Conservation (phyloP, 2,797 vertebrate genomes). For the Cottoperca gobio region DNA sequence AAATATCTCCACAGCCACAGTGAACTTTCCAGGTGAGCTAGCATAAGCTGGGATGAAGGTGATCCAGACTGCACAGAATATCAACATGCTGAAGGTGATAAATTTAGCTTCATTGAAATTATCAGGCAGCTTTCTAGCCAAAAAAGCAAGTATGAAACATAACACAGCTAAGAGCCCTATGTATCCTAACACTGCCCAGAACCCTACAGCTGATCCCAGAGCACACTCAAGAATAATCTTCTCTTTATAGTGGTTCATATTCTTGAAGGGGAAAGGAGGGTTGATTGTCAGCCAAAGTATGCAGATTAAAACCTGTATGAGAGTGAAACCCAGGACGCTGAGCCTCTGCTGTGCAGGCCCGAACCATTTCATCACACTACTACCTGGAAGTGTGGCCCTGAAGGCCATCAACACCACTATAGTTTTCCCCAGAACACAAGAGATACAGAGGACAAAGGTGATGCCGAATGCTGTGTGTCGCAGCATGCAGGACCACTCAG, state of each 20-base stretch:
- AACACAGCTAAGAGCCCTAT: slow-evolving; percentile 80
- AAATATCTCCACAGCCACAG: slow-evolving; percentile 86
- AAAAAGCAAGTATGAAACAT: slow-evolving; percentile 82
- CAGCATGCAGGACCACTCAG: slow-evolving; percentile 86
- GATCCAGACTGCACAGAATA: slow-evolving; percentile 85
- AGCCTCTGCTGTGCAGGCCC: slow-evolving; percentile 82
- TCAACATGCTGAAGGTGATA: slow-evolving; percentile 86
- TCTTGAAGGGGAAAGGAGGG: slow-evolving; percentile 81
- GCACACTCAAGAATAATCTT: slow-evolving; percentile 83
- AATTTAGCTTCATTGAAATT: slow-evolving; percentile 85
- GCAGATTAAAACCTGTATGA: slow-evolving; percentile 82
- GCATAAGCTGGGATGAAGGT: slow-evolving; percentile 85
- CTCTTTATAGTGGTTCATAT: slow-evolving; percentile 74
- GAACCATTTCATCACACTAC: slow-evolving; percentile 82
- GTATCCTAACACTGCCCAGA: slow-evolving; percentile 84
- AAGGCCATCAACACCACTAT: slow-evolving; percentile 85
- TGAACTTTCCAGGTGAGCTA: slow-evolving; percentile 86
- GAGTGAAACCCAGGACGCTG: slow-evolving; percentile 79
- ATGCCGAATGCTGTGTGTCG: slow-evolving; percentile 85
- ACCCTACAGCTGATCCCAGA: slow-evolving; percentile 77
- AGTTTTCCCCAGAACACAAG: slow-evolving; percentile 84
- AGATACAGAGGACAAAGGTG: slow-evolving; percentile 84
- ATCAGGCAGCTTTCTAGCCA: slow-evolving; percentile 82
- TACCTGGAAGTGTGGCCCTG: slow-evolving; percentile 79
- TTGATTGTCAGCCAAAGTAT: slow-evolving; percentile 79